Evolutionary conservation across 2,888 invertebrate genomes (phyloP).

Genomic region (Tiphia femorata): DNA sequence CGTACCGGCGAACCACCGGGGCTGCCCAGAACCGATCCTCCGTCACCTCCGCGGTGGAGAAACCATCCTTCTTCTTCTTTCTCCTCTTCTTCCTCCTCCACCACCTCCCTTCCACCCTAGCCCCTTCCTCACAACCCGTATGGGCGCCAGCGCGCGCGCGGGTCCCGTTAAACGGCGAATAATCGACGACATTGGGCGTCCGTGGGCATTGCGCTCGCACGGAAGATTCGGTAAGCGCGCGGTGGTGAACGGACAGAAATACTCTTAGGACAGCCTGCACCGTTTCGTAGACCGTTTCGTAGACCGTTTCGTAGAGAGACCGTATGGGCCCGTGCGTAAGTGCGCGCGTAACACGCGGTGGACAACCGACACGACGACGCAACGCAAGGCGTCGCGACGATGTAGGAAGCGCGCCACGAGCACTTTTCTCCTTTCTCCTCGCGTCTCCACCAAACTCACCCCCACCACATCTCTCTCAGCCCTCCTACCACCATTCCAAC

Average conservation of each 20-base stretch:
- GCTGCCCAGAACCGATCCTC: too few relatives aligned
- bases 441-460: constrained; percentile 26
- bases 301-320: too few relatives aligned
- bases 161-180: constrained; percentile 45
- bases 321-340: too few relatives aligned
- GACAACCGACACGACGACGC: too few relatives aligned
- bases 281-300: too few relatives aligned
- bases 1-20: constrained; percentile 14
- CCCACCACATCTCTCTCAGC: not conserved
- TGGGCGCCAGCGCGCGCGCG: constrained; percentile 10
- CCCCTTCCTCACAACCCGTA: too few relatives aligned
- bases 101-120: too few relatives aligned
- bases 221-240: too few relatives aligned
- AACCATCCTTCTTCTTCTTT: constrained; percentile 31
- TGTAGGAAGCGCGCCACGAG: constrained; percentile 20
- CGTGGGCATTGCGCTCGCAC: too few relatives aligned
- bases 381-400: constrained; percentile 8
- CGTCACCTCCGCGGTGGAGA: constrained; percentile 22
- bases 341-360: too few relatives aligned
- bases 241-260: too few relatives aligned
- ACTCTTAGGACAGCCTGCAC: too few relatives aligned
- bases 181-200: constrained; percentile 41
- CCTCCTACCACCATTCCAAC: not conserved
- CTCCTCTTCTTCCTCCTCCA: not conserved
- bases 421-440: constrained; percentile 30